Conservation (phyloP, 2,888 invertebrate species). For the Ecdyonurus torrentis region DNA sequence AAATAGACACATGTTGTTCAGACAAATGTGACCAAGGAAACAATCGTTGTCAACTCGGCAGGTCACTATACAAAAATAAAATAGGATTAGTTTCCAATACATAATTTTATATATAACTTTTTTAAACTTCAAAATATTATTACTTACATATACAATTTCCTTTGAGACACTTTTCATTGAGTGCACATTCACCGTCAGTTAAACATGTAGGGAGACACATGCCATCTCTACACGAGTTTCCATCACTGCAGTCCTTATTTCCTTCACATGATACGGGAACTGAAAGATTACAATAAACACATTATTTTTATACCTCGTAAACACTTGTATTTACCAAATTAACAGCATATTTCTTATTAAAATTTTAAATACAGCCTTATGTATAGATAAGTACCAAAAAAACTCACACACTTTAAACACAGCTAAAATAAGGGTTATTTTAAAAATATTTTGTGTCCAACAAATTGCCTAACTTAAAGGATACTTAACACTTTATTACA, state of each 20-base stretch:
- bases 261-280: slow-evolving; percentile 61
- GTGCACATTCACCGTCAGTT: slow-evolving; percentile 65
- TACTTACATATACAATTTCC: slow-evolving; percentile 63
- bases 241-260: slow-evolving; percentile 51
- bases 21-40: slow-evolving; percentile 78
- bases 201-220: slow-evolving; percentile 65
- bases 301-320: too few species aligned
- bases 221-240: slow-evolving; percentile 58
- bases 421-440: too few species aligned
- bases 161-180: slow-evolving; percentile 74
- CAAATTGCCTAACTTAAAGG: too few species aligned
- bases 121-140: too few species aligned
- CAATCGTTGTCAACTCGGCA: slow-evolving; percentile 85
- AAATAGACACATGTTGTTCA: slow-evolving; percentile 67
- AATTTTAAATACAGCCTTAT: slow-evolving; percentile 4
- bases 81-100: background rate
- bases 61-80: slow-evolving; percentile 37
- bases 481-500: too few species aligned
- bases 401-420: slow-evolving; percentile 2
- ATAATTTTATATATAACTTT: background rate
- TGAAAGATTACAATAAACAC: slow-evolving; percentile 23
- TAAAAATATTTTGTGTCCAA: too few species aligned
- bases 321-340: slow-evolving; percentile 8
- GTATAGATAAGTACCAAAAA: background rate
- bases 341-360: slow-evolving; percentile 5